Evolutionary conservation across 1,140 invertebrate species (phyloP).

Genomic region (Papilio aristodemus): DNA sequence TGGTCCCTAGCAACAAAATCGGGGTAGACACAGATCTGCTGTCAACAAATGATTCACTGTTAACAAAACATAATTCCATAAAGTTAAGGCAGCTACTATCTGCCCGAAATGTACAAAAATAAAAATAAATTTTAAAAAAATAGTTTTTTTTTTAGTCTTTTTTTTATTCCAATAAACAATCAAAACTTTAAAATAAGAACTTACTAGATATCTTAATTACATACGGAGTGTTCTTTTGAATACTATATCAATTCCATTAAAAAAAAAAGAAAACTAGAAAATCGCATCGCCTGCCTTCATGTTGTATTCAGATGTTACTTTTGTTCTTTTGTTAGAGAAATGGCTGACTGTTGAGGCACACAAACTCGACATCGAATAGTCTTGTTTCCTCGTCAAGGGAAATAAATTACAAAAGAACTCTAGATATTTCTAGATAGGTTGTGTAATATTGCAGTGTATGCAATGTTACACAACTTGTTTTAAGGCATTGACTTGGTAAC

Average conservation of each 20-base stretch:
- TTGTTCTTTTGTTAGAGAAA: slow-evolving; percentile 48
- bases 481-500: background rate
- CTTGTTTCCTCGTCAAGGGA: background rate
- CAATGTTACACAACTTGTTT: background rate
- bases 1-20: too few relatives aligned
- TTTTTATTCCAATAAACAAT: too few relatives aligned
- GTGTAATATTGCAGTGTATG: too few relatives aligned
- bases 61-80: too few relatives aligned
- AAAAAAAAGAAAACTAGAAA: slow-evolving; percentile 19
- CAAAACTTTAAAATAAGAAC: too few relatives aligned
- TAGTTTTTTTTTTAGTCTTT: too few relatives aligned
- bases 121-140: too few relatives aligned
- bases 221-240: background rate
- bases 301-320: slow-evolving; percentile 36
- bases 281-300: slow-evolving; percentile 21
- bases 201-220: background rate
- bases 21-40: too few relatives aligned
- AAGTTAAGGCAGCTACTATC: too few relatives aligned
- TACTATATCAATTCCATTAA: background rate
- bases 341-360: slow-evolving; percentile 18
- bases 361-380: slow-evolving; percentile 22
- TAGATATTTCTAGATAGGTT: background rate
- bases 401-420: slow-evolving; percentile 12
- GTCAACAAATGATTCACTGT: too few relatives aligned
- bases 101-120: too few relatives aligned